These are phyloP conservation scores for Mactra quadrangularis DNA, from an alignment of 1,140 invertebrate species.

Conservation along the genomic window DNA sequence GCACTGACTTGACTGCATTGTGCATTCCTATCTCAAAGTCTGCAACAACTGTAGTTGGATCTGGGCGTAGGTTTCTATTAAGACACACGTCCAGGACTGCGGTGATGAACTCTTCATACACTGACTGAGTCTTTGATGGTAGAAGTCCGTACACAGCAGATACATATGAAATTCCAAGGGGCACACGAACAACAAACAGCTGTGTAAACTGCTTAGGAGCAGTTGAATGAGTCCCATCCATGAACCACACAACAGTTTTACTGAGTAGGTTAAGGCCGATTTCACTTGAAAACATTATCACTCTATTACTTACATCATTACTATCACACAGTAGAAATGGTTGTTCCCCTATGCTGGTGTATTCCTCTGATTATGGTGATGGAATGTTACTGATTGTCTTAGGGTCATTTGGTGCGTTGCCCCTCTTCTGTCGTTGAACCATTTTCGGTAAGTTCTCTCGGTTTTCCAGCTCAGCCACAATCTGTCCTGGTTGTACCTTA, in stretches of 20 bases:
- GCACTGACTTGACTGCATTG: neutral
- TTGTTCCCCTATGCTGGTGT: neutral
- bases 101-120: conserved; percentile 11
- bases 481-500: too few relatives aligned
- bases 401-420: neutral
- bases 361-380: conserved; percentile 2
- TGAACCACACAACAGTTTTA: neutral
- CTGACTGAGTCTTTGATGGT: neutral
- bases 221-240: conserved; percentile 31
- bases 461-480: too few relatives aligned
- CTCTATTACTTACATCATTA: neutral
- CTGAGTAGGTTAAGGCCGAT: too few relatives aligned
- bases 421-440: neutral
- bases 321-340: conserved; percentile 4
- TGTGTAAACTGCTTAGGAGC: neutral
- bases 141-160: conserved; percentile 1
- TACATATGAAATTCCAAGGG: neutral
- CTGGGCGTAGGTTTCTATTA: neutral
- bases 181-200: conserved; percentile 4
- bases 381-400: neutral
- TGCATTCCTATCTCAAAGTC: conserved; percentile 1
- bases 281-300: conserved; percentile 1
- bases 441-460: too few relatives aligned
- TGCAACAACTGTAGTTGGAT: neutral
- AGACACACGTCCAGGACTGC: conserved; percentile 1